Evolutionary conservation across 2,888 invertebrate species (phyloP).

Genomic region (Ochropleura leucogaster): DNA sequence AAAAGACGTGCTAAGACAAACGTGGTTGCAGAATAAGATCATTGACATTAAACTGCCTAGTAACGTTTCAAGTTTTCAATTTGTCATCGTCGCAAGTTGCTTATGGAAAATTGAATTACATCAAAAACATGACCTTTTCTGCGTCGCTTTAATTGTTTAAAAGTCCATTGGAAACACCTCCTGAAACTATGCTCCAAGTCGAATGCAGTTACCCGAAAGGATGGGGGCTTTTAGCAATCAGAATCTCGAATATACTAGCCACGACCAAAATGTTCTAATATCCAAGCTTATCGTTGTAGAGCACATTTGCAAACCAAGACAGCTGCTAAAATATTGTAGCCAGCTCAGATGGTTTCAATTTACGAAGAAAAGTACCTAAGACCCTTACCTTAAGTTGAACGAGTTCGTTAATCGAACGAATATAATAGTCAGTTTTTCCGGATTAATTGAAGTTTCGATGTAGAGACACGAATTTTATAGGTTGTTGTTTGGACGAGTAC

Average conservation of each 20-base stretch:
- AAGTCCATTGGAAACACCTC: background rate
- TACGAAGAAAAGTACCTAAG: background rate
- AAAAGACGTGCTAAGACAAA: background rate
- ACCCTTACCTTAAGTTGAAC: background rate
- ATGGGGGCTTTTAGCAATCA: background rate
- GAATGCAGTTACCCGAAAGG: no score
- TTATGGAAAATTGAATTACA: background rate
- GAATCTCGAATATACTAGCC: background rate
- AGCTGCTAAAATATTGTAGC: background rate
- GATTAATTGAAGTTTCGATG: constrained; percentile 84
- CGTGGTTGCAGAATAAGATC: background rate
- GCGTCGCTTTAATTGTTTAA: background rate
- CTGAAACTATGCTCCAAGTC: background rate
- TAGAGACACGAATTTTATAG: constrained; percentile 75
- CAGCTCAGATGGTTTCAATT: background rate
- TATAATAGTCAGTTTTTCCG: constrained; percentile 31
- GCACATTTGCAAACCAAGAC: background rate
- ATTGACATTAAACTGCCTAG: background rate
- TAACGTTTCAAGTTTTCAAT: background rate
- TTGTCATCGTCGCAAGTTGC: background rate
- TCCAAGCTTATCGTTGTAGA: background rate
- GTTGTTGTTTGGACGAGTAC: constrained; percentile 79
- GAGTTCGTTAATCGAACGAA: background rate
- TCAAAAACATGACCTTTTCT: background rate
- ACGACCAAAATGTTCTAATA: background rate